Conservation (phyloP, 2,888 invertebrate species). For the Drosophila cognata region DNA sequence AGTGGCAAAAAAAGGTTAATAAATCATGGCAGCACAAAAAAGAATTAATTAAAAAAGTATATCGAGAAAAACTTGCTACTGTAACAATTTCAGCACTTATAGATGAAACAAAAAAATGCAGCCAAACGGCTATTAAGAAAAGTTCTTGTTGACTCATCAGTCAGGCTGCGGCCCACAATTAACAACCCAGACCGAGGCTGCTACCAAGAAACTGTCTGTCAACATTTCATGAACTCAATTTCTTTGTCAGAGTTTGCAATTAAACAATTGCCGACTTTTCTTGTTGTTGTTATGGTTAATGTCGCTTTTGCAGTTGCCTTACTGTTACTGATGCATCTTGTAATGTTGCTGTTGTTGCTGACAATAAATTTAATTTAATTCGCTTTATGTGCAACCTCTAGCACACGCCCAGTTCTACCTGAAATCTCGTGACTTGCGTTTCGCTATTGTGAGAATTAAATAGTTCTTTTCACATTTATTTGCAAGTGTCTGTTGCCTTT, state of each 20-base stretch:
- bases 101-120: constrained; percentile 44
- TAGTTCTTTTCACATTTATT: constrained; percentile 79
- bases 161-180: constrained; percentile 62
- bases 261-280: constrained; percentile 71
- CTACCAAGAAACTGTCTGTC: constrained; percentile 66
- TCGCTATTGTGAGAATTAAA: constrained; percentile 76
- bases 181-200: constrained; percentile 42
- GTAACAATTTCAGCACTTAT: constrained; percentile 56
- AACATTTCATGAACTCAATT: constrained; percentile 76
- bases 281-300: constrained; percentile 37
- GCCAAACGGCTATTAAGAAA: constrained; percentile 70
- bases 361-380: constrained; percentile 70
- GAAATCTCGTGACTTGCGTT: constrained; percentile 74
- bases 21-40: constrained; percentile 72
- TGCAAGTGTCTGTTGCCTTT: constrained; percentile 48
- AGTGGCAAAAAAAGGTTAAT: constrained; percentile 62
- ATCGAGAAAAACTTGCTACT: constrained; percentile 65
- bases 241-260: constrained; percentile 75
- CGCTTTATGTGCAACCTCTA: constrained; percentile 45
- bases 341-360: constrained; percentile 42
- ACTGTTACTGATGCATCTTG: constrained; percentile 48
- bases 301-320: constrained; percentile 32
- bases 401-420: constrained; percentile 68
- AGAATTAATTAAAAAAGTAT: constrained; percentile 74
- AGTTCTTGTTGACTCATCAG: constrained; percentile 78